Base-by-base conservation (phyloP, 2,797 vertebrate species). In the Phataginus tetradactyla region DNA sequence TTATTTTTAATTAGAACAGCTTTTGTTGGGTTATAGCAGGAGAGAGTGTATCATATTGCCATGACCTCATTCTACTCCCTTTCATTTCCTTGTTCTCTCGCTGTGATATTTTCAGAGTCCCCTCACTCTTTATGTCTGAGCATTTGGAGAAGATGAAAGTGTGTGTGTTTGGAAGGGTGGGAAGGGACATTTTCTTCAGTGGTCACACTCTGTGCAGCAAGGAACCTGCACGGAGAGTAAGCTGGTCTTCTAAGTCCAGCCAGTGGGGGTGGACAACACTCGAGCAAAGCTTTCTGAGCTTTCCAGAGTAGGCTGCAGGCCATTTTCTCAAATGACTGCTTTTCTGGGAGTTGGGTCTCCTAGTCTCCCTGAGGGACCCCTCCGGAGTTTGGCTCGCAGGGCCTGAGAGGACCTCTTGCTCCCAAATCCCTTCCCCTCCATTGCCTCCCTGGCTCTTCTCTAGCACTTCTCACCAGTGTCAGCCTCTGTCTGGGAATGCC, bases 1-100 rank as follows among this genome's bases (percentile, higher is more conserved):
- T 86, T 88, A 83, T 93, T 90, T 92, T 90, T 71, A 77, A 81
- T 95, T 86, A 94, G 64, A 57, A 84, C 84, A 55, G 4, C 55
- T 90, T 91, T 53, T 4, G 0, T 63, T 78, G 32, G 17, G 49
- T 91, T 49, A 32, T 45, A 25, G 20, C 55, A 57, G 84, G 69
- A 86, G 51, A 45, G n/a, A 34, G 11, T 4, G 10, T 94, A 78
- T 88, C 63, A 34, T 89, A 32, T 37, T 91, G 64, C 27, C 8
- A 1, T 63, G 61, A 89, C 64, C 89, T 91, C 55, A 72, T 72
- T 64, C n/a, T 4, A 1, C 61, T 18, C 29, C 75, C 17, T 59
- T 61, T 94, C 25, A 83, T 86, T 81, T 83, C 23, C 49, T 69
- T 72, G n/a, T 32, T 86, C 7, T 53, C 37, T 93, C 7, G 92